Percentiles rank a stretch among this genome's conserved stretches.
Conservation (phyloP, 2,113 vertebrate species). For the Saccopteryx bilineata region DNA sequence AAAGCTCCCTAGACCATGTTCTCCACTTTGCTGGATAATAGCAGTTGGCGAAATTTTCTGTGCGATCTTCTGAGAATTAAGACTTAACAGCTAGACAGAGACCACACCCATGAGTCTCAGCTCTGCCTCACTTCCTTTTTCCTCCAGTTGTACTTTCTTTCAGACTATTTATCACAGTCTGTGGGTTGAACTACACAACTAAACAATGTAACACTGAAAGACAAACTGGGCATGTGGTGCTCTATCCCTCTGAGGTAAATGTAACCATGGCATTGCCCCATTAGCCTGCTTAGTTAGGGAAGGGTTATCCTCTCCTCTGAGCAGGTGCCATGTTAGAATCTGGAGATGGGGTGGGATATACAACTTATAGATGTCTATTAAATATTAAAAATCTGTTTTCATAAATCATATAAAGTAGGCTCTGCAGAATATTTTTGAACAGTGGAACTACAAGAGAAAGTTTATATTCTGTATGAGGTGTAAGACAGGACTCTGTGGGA, state of each 20-base stretch:
- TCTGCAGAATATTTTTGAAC: slow-evolving; percentile 1
- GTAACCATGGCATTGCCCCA: slow-evolving; percentile 12
- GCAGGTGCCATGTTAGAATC: slow-evolving; percentile 19
- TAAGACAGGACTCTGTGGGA: neutral
- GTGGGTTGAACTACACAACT: neutral
- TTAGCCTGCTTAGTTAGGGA: slow-evolving; percentile 14
- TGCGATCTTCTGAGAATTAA: slow-evolving; percentile 43
- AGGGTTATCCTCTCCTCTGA: neutral
- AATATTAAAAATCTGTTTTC: slow-evolving; percentile 55
- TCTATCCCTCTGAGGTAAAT: neutral
- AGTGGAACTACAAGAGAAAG: neutral
- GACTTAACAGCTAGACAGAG: slow-evolving; percentile 61
- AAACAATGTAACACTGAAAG: neutral
- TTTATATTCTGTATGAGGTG: neutral
- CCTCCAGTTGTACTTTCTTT: slow-evolving; percentile 42
- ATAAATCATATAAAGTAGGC: slow-evolving; percentile 28
- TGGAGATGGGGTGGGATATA: neutral
- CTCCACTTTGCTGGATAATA: slow-evolving; percentile 42
- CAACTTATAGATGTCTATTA: neutral
- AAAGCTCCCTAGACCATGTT: neutral
- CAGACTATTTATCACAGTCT: slow-evolving; percentile 56
- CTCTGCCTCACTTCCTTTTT: slow-evolving; percentile 64
- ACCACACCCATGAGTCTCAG: slow-evolving; percentile 54
- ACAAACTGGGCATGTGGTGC: slow-evolving; percentile 30
- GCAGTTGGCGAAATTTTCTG: slow-evolving; percentile 53